Conservation (phyloP, 2,113 vertebrate genomes). For the Neoarius graeffei region DNA sequence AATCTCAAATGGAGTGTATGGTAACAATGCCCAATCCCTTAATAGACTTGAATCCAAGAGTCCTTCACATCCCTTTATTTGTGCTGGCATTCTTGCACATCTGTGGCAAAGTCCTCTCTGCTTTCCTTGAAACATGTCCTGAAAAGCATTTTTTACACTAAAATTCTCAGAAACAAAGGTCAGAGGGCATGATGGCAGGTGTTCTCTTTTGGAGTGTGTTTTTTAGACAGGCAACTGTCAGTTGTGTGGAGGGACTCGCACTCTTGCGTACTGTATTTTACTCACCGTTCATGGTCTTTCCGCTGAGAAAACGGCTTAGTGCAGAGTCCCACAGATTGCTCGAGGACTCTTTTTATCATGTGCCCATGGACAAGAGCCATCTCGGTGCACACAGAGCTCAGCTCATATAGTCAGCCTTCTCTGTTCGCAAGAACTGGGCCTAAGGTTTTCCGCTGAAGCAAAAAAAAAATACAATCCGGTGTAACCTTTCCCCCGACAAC, state of each 20-base stretch:
- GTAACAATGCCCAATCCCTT: neutral
- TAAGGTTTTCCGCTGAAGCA: neutral
- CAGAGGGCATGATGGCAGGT: neutral
- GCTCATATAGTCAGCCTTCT: neutral
- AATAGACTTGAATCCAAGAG: no score
- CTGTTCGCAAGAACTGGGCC: neutral
- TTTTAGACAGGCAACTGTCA: neutral
- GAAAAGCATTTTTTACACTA: neutral
- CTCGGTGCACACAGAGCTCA: slow-evolving; percentile 1
- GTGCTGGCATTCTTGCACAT: neutral
- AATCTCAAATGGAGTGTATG: neutral
- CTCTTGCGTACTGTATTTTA: neutral
- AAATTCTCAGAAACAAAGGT: neutral
- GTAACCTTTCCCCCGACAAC: neutral
- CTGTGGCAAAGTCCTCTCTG: neutral
- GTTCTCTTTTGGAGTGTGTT: neutral
- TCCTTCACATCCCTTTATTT: slow-evolving; percentile 29
- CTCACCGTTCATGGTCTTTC: neutral
- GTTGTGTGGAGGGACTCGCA: neutral
- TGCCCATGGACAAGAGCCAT: slow-evolving; percentile 3
- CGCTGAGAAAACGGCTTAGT: slow-evolving; percentile 18
- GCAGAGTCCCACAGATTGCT: slow-evolving; percentile 4
- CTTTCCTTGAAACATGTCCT: neutral
- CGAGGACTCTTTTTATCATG: slow-evolving; percentile 18
- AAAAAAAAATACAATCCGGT: slow-evolving; percentile 17